Percentiles rank a stretch among this genome's conserved stretches.
phyloP scores from a whole-genome alignment of 2,888 invertebrate species.

The Odontomyia ornata region DNA sequence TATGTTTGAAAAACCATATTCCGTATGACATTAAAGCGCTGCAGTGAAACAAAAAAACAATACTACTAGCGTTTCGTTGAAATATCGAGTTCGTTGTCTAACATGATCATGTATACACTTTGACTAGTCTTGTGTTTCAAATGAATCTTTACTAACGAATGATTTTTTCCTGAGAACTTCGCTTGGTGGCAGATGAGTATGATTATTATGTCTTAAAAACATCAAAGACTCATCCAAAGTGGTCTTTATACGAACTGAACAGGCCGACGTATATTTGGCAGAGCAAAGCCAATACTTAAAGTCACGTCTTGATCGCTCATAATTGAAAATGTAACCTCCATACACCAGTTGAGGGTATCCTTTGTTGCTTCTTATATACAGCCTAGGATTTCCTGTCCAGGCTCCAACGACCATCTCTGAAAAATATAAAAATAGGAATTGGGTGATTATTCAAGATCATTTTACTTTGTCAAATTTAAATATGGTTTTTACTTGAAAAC shows the following conservation, averaged over 20 bases:
- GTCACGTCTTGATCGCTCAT: constrained; percentile 40
- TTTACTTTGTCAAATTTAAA: too few species aligned
- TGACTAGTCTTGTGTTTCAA: background rate
- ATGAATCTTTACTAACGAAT: constrained; percentile 10
- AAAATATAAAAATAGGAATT: constrained; percentile 15
- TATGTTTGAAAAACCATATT: too few species aligned
- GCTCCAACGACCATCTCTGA: background rate
- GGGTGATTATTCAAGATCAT: too few species aligned
- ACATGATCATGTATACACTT: background rate
- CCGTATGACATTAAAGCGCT: too few species aligned
- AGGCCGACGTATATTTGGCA: constrained; percentile 41
- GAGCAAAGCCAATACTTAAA: constrained; percentile 46
- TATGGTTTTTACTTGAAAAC: too few species aligned
- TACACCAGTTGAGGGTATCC: constrained; percentile 44
- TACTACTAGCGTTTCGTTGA: background rate
- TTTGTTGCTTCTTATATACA: constrained; percentile 44
- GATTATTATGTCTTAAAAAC: constrained; percentile 31
- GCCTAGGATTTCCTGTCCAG: constrained; percentile 32
- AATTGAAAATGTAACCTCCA: constrained; percentile 43
- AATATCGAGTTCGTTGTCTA: background rate
- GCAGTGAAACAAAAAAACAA: background rate
- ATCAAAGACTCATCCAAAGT: constrained; percentile 44
- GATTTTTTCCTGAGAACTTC: constrained; percentile 22
- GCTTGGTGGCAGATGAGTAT: constrained; percentile 38
- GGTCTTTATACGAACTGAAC: constrained; percentile 42